A percentile compares a stretch with the other conserved stretches of the same genome.
Conservation (phyloP, 2,888 invertebrate genomes). For the Abrostola triplasia region DNA sequence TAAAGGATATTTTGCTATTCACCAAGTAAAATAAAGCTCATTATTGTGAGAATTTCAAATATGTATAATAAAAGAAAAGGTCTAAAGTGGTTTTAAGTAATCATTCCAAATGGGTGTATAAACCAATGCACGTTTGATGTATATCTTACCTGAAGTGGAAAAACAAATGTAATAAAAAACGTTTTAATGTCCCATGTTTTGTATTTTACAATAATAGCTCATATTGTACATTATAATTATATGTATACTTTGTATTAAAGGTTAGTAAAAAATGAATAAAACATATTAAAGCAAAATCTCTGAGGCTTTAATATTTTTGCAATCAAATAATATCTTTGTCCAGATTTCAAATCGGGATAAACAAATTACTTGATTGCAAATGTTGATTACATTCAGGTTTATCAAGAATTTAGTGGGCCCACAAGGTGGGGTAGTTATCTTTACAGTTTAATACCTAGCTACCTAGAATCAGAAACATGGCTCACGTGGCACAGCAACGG, state of each 20-base stretch:
- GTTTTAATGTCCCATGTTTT: constrained; percentile 2
- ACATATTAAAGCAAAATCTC: constrained; percentile 11
- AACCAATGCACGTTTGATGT: background rate
- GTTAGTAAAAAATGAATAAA: constrained; percentile 3
- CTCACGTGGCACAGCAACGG: constrained; percentile 19
- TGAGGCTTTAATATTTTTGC: no score
- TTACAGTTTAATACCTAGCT: constrained; percentile 28
- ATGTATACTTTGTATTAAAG: constrained; percentile 4
- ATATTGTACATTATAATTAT: no score
- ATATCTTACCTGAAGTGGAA: constrained; percentile 7
- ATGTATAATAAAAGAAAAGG: background rate
- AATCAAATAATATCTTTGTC: no score
- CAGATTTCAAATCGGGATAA: no score
- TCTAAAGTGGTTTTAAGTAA: constrained; percentile 4
- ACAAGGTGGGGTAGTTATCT: constrained; percentile 18
- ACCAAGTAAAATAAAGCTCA: constrained; percentile 11
- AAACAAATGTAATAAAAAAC: constrained; percentile 7
- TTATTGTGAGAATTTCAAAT: constrained; percentile 7
- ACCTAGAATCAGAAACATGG: constrained; percentile 29
- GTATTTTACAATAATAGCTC: background rate
- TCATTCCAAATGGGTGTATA: constrained; percentile 11
- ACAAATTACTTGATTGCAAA: constrained; percentile 27
- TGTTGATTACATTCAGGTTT: constrained; percentile 30
- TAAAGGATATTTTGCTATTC: constrained; percentile 3
- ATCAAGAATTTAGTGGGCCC: constrained; percentile 46